Evolutionary conservation across 2,888 invertebrate genomes (phyloP), one percentile per base, ranked within the genome.

Genomic region (Megaustenia siamemsis): DNA sequence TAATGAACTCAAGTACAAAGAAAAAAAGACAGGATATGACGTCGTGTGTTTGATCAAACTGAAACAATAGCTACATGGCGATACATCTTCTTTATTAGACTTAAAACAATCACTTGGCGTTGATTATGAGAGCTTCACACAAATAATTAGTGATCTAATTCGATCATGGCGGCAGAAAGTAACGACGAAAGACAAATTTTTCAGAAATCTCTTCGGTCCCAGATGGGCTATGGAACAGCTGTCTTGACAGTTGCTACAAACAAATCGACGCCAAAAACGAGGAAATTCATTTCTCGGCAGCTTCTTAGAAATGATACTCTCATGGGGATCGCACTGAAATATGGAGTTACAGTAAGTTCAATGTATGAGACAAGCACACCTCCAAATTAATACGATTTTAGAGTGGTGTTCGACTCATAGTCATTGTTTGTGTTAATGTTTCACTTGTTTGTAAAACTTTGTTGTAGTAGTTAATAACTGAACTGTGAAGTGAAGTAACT

Each of bases 151-250:
- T 76, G 76, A 53, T 53, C 35, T 35, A 38, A 24, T 35, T 38
- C 21, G 43, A 76, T 35, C 24, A 81, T 81, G 81, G 71, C 79
- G 3, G 32, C 69, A 10, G 71, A 40, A 10, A 56, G 71, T n/a
- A 69, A 56, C 12, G 69, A 35, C 12, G 83, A 83, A 24, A 83
- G 56, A 77, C 83, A 66, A 60, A 78, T 77, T 21, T 71, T 83
- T 10, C 45, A 78, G 8, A 24, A 66, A 28, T 77, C 83, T 15
- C 40, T 83, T n/a, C 77, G 78, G 1, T 68, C 78, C 5, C 83
- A 83, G 71, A 83, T 66, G 68, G 83, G 83, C 3, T 83, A 83
- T 35, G 83, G 83, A 2, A 83, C 83, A 0, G 83, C 83, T 38
- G 43, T 49, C 24, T 18, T 76, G 5, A 35, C 83, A 28, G 77